These are phyloP conservation scores for Perca schrenkii DNA, from an alignment of 2,113 vertebrate species.

Conservation along the genomic window DNA sequence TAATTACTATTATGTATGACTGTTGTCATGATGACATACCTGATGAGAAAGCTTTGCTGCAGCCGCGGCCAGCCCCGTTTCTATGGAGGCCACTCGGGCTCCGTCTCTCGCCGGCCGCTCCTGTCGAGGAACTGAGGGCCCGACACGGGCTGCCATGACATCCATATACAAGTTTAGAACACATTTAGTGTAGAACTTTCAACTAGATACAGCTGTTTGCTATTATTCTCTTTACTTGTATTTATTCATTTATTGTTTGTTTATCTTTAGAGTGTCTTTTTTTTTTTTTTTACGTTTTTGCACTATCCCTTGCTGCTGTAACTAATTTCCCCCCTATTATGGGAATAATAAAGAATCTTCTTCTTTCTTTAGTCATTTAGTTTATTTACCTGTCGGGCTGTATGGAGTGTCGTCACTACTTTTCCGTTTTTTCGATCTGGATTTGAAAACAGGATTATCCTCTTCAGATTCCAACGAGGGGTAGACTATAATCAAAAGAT, in stretches of 20 bases:
- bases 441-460: constrained; percentile 99
- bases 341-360: too few relatives aligned
- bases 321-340: too few relatives aligned
- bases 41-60: constrained; percentile 98
- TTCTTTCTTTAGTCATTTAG: too few relatives aligned
- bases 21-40: constrained; percentile 76
- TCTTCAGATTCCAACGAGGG: constrained; percentile 98
- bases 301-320: too few relatives aligned
- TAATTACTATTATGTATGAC: fast-evolving
- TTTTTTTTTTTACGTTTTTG: too few relatives aligned
- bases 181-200: neutral
- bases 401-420: constrained; percentile 97
- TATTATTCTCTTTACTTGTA: too few relatives aligned
- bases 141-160: constrained; percentile 89
- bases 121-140: constrained; percentile 94
- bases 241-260: too few relatives aligned
- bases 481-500: constrained; percentile 87
- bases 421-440: constrained; percentile 99
- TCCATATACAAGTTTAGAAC: neutral
- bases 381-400: constrained; percentile 92
- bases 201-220: too few relatives aligned
- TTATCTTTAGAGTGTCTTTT: too few relatives aligned
- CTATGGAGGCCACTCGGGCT: constrained; percentile 96
- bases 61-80: constrained; percentile 94
- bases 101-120: constrained; percentile 97